Evolutionary conservation across 92 coral and sea anemone genomes (phyloP).

Genomic region (Zoanthus sociatus): DNA sequence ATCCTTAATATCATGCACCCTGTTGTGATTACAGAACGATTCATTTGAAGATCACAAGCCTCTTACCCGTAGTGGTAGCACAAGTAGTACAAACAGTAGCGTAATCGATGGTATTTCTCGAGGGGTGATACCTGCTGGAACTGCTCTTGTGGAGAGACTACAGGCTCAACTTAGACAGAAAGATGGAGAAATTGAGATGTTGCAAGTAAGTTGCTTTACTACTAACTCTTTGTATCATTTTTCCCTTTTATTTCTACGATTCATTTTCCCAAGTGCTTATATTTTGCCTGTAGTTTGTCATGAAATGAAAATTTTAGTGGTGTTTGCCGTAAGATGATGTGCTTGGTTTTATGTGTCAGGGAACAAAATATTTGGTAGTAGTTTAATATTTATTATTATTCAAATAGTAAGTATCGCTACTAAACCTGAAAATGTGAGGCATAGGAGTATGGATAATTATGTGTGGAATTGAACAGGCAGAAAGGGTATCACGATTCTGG

Average conservation of each 20-base stretch:
- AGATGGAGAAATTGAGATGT: conserved; percentile 93
- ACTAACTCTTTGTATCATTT: background rate
- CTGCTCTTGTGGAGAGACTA: conserved; percentile 86
- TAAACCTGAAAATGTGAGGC: no score
- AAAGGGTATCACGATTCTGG: no score
- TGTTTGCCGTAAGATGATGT: no score
- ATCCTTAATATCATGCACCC: background rate
- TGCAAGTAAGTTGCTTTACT: conserved; percentile 75
- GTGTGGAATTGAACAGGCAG: no score
- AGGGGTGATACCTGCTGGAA: conserved; percentile 78
- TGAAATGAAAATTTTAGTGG: no score
- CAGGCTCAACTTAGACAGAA: conserved; percentile 97
- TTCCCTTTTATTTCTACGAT: background rate
- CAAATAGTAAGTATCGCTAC: no score
- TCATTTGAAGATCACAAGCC: conserved; percentile 50
- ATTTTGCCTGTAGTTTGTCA: background rate
- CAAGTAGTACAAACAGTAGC: conserved; percentile 71
- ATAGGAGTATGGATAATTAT: no score
- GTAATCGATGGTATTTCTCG: conserved; percentile 79
- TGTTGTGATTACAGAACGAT: conserved; percentile 43
- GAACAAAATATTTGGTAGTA: no score
- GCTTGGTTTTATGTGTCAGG: no score
- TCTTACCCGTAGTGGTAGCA: conserved; percentile 61
- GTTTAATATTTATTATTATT: no score
- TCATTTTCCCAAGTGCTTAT: background rate